Evolutionary conservation across 2,888 invertebrate species (phyloP), one percentile per base, ranked within the genome.

Genomic region (Caenorhabditis uteleia): DNA sequence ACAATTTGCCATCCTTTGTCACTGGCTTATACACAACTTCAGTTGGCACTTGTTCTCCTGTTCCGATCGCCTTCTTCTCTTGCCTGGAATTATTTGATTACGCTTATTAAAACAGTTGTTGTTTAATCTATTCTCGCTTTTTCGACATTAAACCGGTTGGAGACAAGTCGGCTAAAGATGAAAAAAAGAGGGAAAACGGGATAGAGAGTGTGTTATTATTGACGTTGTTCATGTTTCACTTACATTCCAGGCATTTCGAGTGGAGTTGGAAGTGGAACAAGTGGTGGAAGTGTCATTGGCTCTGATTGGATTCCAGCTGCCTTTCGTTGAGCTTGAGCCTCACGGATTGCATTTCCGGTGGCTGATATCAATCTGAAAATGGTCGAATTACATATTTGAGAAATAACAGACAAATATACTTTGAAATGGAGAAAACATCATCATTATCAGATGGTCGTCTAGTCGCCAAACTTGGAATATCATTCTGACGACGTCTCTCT

Each of bases 391-490:
- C 23, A 14, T 25, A 7, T 16, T 38, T 21, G 33, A 34, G 34
- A 5, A n/a, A 31, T 6, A 20, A 26, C 14, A 20, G 14, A 27
- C 34, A 14, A 12, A 7, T 38, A 18, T 34, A 62, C 61, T 57
- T 62, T 7, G 62, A 56, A n/a, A 62, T 62, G 8, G 56, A 57
- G 48, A 62, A 62, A 27, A 62, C 51, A 38, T 61, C 61, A 20
- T 61, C 61, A 18, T 61, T 36, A 20, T 53, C 20, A 43, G 4
- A 43, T 18, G 23, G 40, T 49, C 27, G 45, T 49, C n/a, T 45
- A 27, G 10, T 61, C 55, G 25, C 27, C 44, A 3, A 34, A 21
- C 16, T 38, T 14, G 7, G 5, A n/a, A 12, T 34, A 25, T 21
- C 12, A 14, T 6, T 40, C 14, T n/a, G 25, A 25, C 38, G 20